These are phyloP conservation scores for Chrysocyon brachyurus DNA, from an alignment of 2,797 vertebrate species.

Conservation along the genomic window DNA sequence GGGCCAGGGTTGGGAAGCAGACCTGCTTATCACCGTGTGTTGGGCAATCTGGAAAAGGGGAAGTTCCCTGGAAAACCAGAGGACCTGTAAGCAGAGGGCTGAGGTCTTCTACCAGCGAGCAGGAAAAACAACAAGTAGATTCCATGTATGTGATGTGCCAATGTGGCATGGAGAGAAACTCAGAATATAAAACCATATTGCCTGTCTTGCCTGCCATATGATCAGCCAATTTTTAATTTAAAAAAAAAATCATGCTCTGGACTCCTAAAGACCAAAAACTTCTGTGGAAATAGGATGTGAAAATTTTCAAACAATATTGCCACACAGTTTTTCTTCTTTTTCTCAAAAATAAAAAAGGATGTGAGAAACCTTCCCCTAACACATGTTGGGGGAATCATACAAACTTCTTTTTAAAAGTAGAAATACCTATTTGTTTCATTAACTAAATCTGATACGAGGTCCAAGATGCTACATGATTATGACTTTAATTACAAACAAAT, in stretches of 20 bases:
- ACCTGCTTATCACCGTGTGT: not conserved
- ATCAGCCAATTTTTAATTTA: not conserved
- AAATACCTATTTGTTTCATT: slow-evolving; percentile 20
- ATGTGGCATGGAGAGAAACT: not conserved
- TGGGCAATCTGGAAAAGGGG: not conserved
- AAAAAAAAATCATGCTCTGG: not conserved
- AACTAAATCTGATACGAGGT: not conserved
- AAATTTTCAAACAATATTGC: slow-evolving; percentile 73
- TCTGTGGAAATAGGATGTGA: slow-evolving; percentile 81
- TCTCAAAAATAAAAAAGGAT: slow-evolving; percentile 75
- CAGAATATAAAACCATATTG: not conserved
- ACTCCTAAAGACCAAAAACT: slow-evolving; percentile 40
- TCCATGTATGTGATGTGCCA: not conserved
- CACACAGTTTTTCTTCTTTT: slow-evolving; percentile 36
- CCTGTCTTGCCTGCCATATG: not conserved
- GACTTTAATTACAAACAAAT: slow-evolving; percentile 7
- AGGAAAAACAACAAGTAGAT: not conserved
- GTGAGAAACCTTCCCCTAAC: slow-evolving; percentile 66
- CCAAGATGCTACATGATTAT: not conserved
- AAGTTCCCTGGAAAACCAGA: not conserved
- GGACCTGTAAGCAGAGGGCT: not conserved
- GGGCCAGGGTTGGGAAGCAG: not conserved
- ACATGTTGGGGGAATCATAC: not conserved
- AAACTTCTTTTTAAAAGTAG: slow-evolving; percentile 31
- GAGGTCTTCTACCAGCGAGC: not conserved